phyloP scores from a whole-genome alignment of 1,140 invertebrate genomes.

The Drosophila truncata region DNA sequence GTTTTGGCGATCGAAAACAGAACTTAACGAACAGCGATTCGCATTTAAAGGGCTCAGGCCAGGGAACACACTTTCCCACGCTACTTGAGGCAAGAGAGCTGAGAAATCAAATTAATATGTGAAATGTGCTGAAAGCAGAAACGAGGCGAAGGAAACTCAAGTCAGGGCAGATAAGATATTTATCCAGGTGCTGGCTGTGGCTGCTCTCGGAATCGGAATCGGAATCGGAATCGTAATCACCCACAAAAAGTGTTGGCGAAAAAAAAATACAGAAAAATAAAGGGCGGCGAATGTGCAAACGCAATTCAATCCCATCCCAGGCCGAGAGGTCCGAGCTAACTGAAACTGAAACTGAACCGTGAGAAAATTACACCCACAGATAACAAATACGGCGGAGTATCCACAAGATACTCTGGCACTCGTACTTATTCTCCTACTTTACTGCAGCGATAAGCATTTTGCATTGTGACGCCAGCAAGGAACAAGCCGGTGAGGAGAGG shows the following conservation, averaged over 20 bases:
- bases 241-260: constrained; percentile 77
- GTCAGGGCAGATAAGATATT: constrained; percentile 74
- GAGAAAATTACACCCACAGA: constrained; percentile 83
- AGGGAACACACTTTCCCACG: constrained; percentile 65
- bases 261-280: constrained; percentile 43
- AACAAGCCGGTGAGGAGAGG: not conserved
- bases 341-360: constrained; percentile 77
- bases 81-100: constrained; percentile 63
- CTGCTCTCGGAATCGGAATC: constrained; percentile 43
- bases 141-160: constrained; percentile 55
- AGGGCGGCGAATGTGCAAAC: constrained; percentile 77
- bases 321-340: constrained; percentile 54
- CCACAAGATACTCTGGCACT: constrained; percentile 24
- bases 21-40: constrained; percentile 35
- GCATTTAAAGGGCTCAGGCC: constrained; percentile 31
- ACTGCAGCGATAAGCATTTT: constrained; percentile 74
- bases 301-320: constrained; percentile 67
- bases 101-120: constrained; percentile 76
- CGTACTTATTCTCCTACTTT: constrained; percentile 38
- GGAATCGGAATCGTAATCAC: constrained; percentile 58
- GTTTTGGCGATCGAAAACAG: constrained; percentile 30
- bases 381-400: constrained; percentile 47
- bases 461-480: constrained; percentile 69
- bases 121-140: constrained; percentile 75
- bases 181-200: constrained; percentile 76